phyloP scores from a whole-genome alignment of 2,113 vertebrate genomes.

The Epinephelus moara region DNA sequence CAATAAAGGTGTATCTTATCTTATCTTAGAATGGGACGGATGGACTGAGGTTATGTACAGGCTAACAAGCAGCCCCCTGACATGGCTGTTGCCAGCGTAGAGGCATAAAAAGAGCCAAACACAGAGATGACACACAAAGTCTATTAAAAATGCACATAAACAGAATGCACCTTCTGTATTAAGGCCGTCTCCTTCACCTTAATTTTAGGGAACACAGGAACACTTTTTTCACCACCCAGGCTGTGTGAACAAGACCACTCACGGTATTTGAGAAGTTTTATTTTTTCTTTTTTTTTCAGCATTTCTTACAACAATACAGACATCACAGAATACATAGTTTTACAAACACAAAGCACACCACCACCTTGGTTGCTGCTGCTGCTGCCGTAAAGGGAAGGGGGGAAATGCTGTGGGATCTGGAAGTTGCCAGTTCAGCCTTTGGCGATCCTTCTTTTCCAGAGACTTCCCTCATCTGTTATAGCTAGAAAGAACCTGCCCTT shows the following conservation, averaged over 20 bases:
- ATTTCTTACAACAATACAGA: constrained; percentile 89
- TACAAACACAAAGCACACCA: constrained; percentile 88
- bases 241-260: constrained; percentile 61
- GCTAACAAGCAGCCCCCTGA: no score
- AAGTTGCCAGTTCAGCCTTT: constrained; percentile 57
- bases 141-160: constrained; percentile 36
- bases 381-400: constrained; percentile 59
- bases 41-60: no score
- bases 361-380: constrained; percentile 80
- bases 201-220: constrained; percentile 7
- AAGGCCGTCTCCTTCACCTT: constrained; percentile 19
- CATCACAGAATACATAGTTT: constrained; percentile 89
- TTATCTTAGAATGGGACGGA: no score
- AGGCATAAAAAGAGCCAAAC: no score
- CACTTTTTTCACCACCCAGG: constrained; percentile 27
- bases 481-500: constrained; percentile 64
- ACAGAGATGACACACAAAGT: background rate
- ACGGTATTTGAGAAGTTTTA: constrained; percentile 77
- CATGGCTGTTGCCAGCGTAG: no score
- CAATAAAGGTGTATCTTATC: no score
- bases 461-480: constrained; percentile 33
- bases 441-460: constrained; percentile 49
- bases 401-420: constrained; percentile 38
- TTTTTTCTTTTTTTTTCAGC: constrained; percentile 78
- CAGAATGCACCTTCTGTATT: constrained; percentile 13